Percentiles rank a stretch among this genome's conserved stretches.
Evolutionary conservation across 2,888 invertebrate genomes (phyloP).

Genomic region (Brassicogethes aeneus): DNA sequence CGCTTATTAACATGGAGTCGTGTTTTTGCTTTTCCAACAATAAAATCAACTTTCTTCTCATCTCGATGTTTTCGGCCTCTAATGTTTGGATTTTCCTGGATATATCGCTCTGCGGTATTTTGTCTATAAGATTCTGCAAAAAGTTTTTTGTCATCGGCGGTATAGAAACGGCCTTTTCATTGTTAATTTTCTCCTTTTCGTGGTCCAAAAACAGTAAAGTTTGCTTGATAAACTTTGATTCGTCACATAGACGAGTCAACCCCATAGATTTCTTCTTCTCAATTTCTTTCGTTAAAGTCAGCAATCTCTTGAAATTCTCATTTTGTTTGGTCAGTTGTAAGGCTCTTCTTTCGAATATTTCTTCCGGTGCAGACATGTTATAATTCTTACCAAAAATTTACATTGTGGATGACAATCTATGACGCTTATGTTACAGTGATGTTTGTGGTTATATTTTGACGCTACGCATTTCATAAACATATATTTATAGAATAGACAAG

Average conservation of each 20-base stretch:
- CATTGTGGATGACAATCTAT: too few species aligned
- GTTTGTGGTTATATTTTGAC: too few species aligned
- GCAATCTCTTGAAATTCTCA: background rate
- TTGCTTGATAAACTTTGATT: conserved; percentile 2
- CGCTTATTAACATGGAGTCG: conserved; percentile 19
- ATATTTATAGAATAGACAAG: too few species aligned
- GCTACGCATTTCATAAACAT: too few species aligned
- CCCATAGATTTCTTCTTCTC: background rate
- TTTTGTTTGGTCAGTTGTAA: background rate
- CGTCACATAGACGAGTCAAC: background rate
- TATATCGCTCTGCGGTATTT: background rate
- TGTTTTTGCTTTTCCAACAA: conserved; percentile 11
- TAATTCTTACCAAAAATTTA: too few species aligned
- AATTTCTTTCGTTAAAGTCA: background rate
- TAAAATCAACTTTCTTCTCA: conserved; percentile 12
- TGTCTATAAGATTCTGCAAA: background rate
- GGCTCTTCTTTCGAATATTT: background rate
- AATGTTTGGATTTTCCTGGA: conserved; percentile 12
- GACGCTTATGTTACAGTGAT: too few species aligned
- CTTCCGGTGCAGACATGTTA: background rate
- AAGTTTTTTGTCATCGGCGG: background rate
- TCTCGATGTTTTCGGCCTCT: conserved; percentile 14
- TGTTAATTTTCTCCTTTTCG: conserved; percentile 1
- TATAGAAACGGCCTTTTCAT: background rate
- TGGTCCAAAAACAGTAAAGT: conserved; percentile 1